Base-by-base conservation (phyloP, 1,140 invertebrate species). In the Ooceraea biroi region DNA sequence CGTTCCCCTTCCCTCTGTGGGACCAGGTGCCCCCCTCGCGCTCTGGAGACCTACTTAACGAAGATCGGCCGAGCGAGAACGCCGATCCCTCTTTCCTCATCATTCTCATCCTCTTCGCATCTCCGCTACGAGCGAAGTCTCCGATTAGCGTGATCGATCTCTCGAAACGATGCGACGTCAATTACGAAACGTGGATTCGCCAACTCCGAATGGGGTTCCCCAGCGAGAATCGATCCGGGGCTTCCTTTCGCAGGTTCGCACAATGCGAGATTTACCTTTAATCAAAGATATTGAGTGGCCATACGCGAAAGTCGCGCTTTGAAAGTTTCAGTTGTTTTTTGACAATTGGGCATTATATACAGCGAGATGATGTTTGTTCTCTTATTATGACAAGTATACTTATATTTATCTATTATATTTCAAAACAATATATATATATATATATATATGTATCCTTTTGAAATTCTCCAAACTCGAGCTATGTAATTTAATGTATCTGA, bases 21-120 rank as follows among this genome's bases (percentile, higher is more conserved):
- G 30, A 57, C 19, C n/a, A 57, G 36, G 27, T 19, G 17, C 22
- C 8, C 14, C 65, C 52, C 82, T 72, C 46, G 44, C 84, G 85
- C 69, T 87, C 89, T 63, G 84, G 83, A 90, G 89, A 91, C 90
- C 90, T 90, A 91, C 89, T 90, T 91, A 82, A 63, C 19, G 66
- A 83, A 85, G 86, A 88, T 85, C 84, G 86, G 69, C 65, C 78
- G 74, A 65, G 73, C 84, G 84, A 90, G 89, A 83, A 89, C 77
- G 90, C 69, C 61, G 82, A 58, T 88, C 83, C 41, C 68, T 82
- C 52, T 76, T 82, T 80, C 55, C 68, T 71, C 85, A 11, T 52
- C 22, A 25, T 52, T 46, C 52, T 71, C 65, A 80, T 58, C 50
- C 4, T 71, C 63, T 22, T 69, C 58, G 44, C 60, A 25, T 48